Conservation (phyloP, 2,797 vertebrate genomes). For the Phoeniculus purpureus region DNA sequence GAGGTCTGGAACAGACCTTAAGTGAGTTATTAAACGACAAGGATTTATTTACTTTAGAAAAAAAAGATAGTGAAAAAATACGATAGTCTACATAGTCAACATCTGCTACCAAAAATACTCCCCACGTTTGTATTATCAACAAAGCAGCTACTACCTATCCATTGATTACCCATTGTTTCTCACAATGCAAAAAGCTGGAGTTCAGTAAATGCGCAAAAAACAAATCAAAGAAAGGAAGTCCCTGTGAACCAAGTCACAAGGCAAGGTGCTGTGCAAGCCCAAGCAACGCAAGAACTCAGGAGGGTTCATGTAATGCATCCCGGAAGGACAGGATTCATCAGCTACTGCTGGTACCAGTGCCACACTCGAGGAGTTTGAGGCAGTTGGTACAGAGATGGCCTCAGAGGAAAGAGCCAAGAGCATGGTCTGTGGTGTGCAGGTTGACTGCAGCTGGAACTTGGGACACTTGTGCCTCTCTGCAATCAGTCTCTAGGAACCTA, state of each 20-base stretch:
- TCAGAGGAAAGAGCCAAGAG: background rate
- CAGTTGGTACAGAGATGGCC: background rate
- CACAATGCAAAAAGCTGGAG: background rate
- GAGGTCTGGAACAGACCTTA: background rate
- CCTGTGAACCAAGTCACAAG: background rate
- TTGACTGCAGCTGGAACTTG: background rate
- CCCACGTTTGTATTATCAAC: background rate
- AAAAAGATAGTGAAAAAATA: background rate
- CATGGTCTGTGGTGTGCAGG: background rate
- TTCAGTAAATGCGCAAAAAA: background rate
- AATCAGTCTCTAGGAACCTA: background rate
- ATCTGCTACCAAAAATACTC: accelerated
- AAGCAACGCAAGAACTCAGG: background rate
- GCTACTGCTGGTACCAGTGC: background rate
- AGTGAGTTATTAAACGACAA: background rate
- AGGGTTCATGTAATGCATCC: background rate
- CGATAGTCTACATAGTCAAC: background rate
- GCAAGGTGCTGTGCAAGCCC: background rate
- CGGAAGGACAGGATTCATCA: background rate
- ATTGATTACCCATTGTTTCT: background rate
- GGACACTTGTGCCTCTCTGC: background rate
- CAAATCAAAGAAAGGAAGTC: background rate
- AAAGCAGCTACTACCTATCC: background rate
- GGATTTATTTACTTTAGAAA: background rate
- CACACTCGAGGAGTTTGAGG: background rate